These are phyloP conservation scores for Andrena cerasifolii DNA, from an alignment of 1,140 invertebrate genomes.

Conservation along the genomic window DNA sequence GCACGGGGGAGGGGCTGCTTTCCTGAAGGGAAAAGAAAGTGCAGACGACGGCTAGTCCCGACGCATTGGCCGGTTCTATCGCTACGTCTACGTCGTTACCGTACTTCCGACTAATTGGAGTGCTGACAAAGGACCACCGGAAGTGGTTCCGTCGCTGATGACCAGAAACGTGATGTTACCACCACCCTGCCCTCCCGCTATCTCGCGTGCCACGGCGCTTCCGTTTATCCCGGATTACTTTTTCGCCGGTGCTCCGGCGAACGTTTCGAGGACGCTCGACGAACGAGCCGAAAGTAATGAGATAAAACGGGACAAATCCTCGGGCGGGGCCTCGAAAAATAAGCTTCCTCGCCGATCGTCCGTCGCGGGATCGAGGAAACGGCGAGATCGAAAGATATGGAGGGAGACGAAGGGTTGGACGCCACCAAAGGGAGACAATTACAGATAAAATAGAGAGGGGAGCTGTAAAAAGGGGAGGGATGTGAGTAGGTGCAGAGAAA, in stretches of 20 bases:
- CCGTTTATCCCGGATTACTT: slow-evolving; percentile 52
- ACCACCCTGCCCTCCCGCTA: too few relatives aligned
- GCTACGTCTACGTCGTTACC: slow-evolving; percentile 44
- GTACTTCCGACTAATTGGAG: slow-evolving; percentile 58
- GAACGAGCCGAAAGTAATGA: slow-evolving; percentile 15
- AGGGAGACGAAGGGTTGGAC: neutral
- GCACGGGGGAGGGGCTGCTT: neutral
- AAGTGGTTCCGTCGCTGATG: slow-evolving; percentile 36
- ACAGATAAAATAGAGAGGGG: neutral
- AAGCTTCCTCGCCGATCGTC: slow-evolving; percentile 7
- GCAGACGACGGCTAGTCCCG: slow-evolving; percentile 18
- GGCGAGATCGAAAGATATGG: slow-evolving; percentile 6
- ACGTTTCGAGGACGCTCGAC: neutral
- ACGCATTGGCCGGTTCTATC: slow-evolving; percentile 31
- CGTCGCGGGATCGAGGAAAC: neutral
- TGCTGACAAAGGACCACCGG: slow-evolving; percentile 41
- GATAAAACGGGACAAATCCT: slow-evolving; percentile 29
- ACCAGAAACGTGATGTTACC: slow-evolving; percentile 33
- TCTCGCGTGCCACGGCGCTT: slow-evolving; percentile 20
- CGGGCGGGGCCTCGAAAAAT: neutral
- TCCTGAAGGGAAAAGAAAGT: slow-evolving; percentile 3
- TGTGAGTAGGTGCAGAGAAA: neutral
- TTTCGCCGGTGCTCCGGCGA: neutral
- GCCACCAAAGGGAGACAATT: neutral
- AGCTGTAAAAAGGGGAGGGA: neutral